Base-by-base conservation (phyloP, 2,797 vertebrate species). In the Crocidura indochinensis region DNA sequence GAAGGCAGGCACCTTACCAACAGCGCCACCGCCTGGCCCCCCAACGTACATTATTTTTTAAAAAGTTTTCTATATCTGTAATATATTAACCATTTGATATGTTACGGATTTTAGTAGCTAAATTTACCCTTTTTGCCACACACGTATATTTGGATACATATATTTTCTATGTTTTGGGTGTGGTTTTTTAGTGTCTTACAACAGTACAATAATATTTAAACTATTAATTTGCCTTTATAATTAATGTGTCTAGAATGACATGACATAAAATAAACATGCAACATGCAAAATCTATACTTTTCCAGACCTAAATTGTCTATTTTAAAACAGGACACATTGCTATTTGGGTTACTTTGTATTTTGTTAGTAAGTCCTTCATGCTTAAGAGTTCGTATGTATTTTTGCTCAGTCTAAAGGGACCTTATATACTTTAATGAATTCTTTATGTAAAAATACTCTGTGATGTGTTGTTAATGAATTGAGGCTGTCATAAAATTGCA, bases 401-500 rank as follows among this genome's bases (percentile, higher is more conserved):
- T 88, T 75, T 95, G 73, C 17, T 77, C 15, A 71, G 14, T 5
- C 67, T 26, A 88, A 79, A 62, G 24, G 19, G 53, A 92, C 2
- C 24, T 96, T 90, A 71, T 0, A 0, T 10, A 91, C 12, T 81
- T 87, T 75, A 96, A 80, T 87, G 27, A 96, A 84, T 62, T 14
- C 24, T 29, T 1, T 6, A 29, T 8, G n/a, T 69, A 80, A 91
- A 84, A 49, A 69, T 69, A 65, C 51, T 53, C n/a, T 81, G 12
- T 75, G 91, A 85, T 62, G 27, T 26, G 44, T 1, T 71, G 77
- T 15, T 60, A 79, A 81, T 38, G 67, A 85, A 72, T 87, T 0
- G 75, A 94, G 91, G n/a, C 47, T 0, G 77, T 94, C 71, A 76
- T 78, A 82, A 22, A 47, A 88, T 90, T 56, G 29, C 84, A 81